Conservation (phyloP, 2,888 invertebrate species). For the Acheta domesticus region DNA sequence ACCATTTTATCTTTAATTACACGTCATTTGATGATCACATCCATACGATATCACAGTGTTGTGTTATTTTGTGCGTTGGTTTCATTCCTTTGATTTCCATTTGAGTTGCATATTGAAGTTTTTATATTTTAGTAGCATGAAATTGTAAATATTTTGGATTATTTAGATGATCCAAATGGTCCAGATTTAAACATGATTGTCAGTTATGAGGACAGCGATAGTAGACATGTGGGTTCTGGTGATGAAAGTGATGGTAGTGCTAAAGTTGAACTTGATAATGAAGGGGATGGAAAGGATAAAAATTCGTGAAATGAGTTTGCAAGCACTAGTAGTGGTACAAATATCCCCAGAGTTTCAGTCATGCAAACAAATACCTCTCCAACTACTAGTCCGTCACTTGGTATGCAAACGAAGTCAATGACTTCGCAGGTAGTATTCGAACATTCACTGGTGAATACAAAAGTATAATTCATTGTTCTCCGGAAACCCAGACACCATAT, state of each 20-base stretch:
- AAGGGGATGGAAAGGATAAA: too few relatives aligned
- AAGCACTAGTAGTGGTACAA: too few relatives aligned
- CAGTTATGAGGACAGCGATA: neutral
- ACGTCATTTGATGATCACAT: too few relatives aligned
- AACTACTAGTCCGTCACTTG: neutral
- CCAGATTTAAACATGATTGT: conserved; percentile 12
- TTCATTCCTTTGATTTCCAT: neutral
- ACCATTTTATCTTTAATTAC: too few relatives aligned
- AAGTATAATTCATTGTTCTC: neutral
- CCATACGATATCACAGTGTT: neutral
- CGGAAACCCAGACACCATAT: neutral
- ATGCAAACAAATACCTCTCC: neutral
- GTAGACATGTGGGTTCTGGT: neutral
- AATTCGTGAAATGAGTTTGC: too few relatives aligned
- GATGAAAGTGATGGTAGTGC: conserved; percentile 4
- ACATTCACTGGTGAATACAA: conserved; percentile 20
- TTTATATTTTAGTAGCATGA: conserved; percentile 19
- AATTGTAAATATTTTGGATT: neutral
- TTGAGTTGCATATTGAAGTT: neutral
- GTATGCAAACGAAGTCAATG: neutral
- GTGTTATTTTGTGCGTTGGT: neutral
- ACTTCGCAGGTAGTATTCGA: neutral
- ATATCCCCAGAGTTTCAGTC: too few relatives aligned
- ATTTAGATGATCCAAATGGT: neutral
- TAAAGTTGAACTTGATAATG: neutral